A percentile compares a stretch with the other conserved stretches of the same genome.
Conservation (phyloP, 2,888 invertebrate genomes). For the Lymantria monacha region DNA sequence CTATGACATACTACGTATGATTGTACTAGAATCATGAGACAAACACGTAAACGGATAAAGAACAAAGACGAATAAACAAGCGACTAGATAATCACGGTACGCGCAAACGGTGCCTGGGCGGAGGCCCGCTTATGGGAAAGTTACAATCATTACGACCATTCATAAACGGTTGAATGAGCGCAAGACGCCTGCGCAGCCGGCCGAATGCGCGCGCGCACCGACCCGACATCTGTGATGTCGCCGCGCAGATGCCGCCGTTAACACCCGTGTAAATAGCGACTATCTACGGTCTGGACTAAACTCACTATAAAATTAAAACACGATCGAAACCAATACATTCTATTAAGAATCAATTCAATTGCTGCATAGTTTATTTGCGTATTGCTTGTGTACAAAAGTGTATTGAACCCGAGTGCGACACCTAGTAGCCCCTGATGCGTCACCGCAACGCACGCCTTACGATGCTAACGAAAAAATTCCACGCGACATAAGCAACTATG, state of each 20-base stretch:
- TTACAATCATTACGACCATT: constrained; percentile 74
- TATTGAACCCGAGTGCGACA: constrained; percentile 69
- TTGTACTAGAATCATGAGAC: constrained; percentile 21
- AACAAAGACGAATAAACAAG: constrained; percentile 36
- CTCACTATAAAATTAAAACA: constrained; percentile 8
- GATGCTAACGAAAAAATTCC: constrained; percentile 63
- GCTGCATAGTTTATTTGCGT: constrained; percentile 20
- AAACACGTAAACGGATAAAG: constrained; percentile 30
- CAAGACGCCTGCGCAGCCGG: constrained; percentile 62
- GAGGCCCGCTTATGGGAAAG: constrained; percentile 75
- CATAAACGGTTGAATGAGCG: constrained; percentile 77
- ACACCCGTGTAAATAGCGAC: constrained; percentile 20
- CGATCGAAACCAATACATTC: constrained; percentile 11
- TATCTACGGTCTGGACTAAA: constrained; percentile 15
- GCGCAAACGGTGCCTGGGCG: constrained; percentile 53
- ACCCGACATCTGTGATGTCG: constrained; percentile 56
- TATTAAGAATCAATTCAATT: constrained; percentile 3
- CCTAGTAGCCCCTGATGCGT: constrained; percentile 66
- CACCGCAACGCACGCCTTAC: constrained; percentile 56
- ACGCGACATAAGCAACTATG: constrained; percentile 58
- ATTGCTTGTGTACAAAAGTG: constrained; percentile 43
- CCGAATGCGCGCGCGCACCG: constrained; percentile 49
- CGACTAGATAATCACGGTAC: constrained; percentile 39
- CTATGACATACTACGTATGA: constrained; percentile 25
- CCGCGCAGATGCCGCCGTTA: constrained; percentile 40